Percentiles rank a stretch among this genome's conserved stretches.
Conservation (phyloP, 2,888 invertebrate species). For the Ennomos erosarius region DNA sequence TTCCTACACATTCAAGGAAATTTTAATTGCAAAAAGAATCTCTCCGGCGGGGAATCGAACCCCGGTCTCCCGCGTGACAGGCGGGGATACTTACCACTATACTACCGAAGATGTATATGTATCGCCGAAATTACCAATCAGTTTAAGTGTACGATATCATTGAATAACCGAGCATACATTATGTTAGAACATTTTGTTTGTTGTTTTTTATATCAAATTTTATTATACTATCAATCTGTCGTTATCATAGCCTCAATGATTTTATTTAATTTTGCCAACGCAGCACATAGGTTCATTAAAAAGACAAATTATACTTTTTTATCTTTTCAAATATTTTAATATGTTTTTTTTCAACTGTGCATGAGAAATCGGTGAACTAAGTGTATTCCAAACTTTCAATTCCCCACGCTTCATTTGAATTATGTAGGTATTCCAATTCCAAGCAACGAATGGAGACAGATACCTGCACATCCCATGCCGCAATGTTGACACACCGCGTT, state of each 20-base stretch:
- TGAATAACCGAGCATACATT: no score
- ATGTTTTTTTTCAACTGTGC: no score
- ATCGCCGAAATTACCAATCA: slow-evolving; percentile 17
- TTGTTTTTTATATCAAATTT: no score
- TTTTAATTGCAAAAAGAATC: slow-evolving; percentile 34
- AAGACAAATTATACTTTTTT: no score
- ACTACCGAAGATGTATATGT: slow-evolving; percentile 74
- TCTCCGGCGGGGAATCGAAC: slow-evolving; percentile 86
- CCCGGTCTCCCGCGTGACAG: slow-evolving; percentile 86
- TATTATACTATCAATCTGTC: no score
- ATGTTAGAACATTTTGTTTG: no score
- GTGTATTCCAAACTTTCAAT: neutral
- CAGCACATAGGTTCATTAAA: no score
- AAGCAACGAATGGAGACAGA: slow-evolving; percentile 9
- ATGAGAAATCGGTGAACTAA: no score
- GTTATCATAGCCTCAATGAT: no score
- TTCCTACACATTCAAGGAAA: neutral
- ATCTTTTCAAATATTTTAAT: no score
- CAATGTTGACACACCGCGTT: slow-evolving; percentile 22
- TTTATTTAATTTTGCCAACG: no score
- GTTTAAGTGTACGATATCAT: neutral
- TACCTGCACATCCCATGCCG: slow-evolving; percentile 4
- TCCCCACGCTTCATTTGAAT: neutral
- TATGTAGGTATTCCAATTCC: slow-evolving; percentile 13
- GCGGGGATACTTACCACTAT: slow-evolving; percentile 86